A percentile compares a stretch with the other conserved stretches of the same genome.
These are phyloP conservation scores for Eulacestoma nigropectus DNA, from an alignment of 2,113 vertebrate species.

Conservation along the genomic window DNA sequence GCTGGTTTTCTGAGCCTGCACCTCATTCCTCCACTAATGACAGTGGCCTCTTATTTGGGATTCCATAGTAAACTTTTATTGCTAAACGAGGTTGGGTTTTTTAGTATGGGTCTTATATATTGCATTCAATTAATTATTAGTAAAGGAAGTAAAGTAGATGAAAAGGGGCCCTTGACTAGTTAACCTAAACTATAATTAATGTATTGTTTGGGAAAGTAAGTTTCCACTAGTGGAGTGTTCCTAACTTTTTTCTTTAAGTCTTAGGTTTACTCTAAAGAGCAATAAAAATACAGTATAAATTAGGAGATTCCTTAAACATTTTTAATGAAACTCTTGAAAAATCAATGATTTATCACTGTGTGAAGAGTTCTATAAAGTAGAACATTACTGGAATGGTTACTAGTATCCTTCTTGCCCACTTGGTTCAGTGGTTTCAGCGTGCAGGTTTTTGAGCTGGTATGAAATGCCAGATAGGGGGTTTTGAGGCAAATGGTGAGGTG, in stretches of 20 bases:
- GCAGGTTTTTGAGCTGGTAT: neutral
- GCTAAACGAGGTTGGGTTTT: neutral
- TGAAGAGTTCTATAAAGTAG: neutral
- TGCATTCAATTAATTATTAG: neutral
- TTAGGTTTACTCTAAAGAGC: neutral
- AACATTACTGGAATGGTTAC: neutral
- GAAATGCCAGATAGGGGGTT: neutral
- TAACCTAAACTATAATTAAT: neutral
- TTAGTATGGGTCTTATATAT: neutral
- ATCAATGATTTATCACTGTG: no score
- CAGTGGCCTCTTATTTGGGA: neutral
- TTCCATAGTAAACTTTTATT: fast-evolving
- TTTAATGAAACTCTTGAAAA: neutral
- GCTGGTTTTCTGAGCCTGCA: neutral
- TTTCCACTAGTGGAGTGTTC: neutral
- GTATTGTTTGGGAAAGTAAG: neutral
- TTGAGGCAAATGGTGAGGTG: neutral
- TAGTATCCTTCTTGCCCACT: neutral
- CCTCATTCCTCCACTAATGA: neutral
- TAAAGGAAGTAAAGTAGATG: neutral
- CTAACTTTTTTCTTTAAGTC: neutral
- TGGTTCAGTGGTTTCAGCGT: neutral
- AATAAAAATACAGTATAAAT: neutral
- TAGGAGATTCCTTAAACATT: neutral
- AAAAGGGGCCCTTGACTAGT: neutral